Conservation (phyloP, 2,888 invertebrate species). For the Archips xylosteana region DNA sequence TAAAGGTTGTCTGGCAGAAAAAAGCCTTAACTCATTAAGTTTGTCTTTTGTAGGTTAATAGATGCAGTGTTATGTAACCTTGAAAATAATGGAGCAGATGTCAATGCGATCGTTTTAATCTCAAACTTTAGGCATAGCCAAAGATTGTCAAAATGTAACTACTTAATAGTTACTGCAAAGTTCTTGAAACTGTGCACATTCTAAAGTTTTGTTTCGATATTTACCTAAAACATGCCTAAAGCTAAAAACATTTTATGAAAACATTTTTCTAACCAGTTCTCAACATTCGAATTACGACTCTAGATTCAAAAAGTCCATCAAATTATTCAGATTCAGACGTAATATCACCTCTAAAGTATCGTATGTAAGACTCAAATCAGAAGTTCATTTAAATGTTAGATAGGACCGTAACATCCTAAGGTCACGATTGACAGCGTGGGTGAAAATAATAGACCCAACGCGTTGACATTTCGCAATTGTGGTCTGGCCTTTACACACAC, state of each 20-base stretch:
- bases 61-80: no score
- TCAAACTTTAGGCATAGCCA: no score
- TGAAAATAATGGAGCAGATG: no score
- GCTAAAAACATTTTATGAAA: background rate
- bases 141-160: no score
- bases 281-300: conserved; percentile 40
- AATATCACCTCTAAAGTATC: background rate
- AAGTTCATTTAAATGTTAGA: background rate
- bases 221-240: background rate
- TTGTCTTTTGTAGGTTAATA: no score
- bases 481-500: conserved; percentile 35
- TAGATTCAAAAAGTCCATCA: conserved; percentile 1
- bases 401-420: background rate
- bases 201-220: background rate
- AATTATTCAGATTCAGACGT: background rate
- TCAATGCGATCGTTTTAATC: no score
- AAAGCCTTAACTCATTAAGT: no score
- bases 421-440: conserved; percentile 71
- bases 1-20: no score
- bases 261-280: conserved; percentile 41
- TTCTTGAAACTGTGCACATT: background rate
- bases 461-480: conserved; percentile 75
- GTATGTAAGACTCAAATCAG: background rate
- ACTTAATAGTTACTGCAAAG: background rate
- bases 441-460: conserved; percentile 70